Conservation (phyloP, 2,113 vertebrate genomes). For the Microtus oregoni region DNA sequence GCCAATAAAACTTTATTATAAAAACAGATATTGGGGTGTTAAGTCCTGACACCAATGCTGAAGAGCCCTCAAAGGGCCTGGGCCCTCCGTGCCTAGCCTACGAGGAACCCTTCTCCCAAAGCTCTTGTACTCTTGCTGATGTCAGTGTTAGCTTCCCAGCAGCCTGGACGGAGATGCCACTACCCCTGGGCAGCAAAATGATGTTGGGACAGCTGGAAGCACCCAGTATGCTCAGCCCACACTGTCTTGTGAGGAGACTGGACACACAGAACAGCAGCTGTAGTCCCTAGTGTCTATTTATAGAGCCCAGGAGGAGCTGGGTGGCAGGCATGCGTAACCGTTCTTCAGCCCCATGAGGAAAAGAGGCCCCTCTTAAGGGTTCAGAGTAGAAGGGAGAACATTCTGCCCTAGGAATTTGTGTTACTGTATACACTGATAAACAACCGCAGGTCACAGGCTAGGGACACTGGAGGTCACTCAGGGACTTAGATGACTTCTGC, state of each 20-base stretch:
- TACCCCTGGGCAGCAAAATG: conserved; percentile 57
- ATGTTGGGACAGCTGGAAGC: conserved; percentile 46
- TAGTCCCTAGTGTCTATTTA: conserved; percentile 35
- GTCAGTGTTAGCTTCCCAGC: neutral
- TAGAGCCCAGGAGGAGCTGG: conserved; percentile 24
- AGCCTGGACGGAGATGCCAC: neutral
- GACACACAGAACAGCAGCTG: neutral
- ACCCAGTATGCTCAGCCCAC: neutral
- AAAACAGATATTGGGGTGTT: neutral
- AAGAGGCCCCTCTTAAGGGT: neutral
- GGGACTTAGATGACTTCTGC: too few relatives aligned
- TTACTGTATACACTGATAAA: neutral
- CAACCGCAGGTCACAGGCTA: neutral
- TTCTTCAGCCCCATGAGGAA: neutral
- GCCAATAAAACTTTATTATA: neutral
- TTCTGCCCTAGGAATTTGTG: neutral
- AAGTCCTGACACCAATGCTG: neutral
- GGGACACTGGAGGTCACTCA: neutral
- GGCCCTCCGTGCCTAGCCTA: rapidly evolving
- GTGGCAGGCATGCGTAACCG: neutral
- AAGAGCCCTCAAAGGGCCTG: neutral
- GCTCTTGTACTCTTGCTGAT: rapidly evolving
- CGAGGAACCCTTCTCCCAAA: rapidly evolving
- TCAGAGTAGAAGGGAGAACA: neutral
- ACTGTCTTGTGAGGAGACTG: too few relatives aligned